These are phyloP conservation scores for Rhynchonycteris naso DNA, from an alignment of 2,797 vertebrate species.

Conservation along the genomic window DNA sequence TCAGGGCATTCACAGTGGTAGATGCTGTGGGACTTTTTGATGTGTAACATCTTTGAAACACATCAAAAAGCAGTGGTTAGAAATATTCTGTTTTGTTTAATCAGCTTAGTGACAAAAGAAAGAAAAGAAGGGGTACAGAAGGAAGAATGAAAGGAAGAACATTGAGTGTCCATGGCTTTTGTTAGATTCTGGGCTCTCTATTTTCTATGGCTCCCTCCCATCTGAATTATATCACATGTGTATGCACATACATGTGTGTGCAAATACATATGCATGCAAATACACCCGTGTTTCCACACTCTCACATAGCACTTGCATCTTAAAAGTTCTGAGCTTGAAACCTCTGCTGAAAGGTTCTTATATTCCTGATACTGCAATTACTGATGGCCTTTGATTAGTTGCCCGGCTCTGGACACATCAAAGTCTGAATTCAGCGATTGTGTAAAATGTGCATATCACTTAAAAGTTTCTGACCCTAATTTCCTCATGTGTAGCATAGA, in stretches of 20 bases:
- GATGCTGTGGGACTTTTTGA: neutral
- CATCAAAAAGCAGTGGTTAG: neutral
- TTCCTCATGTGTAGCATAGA: neutral
- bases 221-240: neutral
- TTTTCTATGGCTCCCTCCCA: neutral
- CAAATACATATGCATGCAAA: too few relatives aligned
- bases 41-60: neutral
- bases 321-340: neutral
- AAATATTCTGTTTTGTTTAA: slow-evolving; percentile 21
- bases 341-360: neutral
- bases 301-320: neutral
- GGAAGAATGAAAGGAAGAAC: neutral
- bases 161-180: neutral
- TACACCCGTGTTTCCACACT: too few relatives aligned
- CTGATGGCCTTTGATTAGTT: neutral
- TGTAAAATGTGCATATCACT: neutral
- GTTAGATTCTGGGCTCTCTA: neutral
- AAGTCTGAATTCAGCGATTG: neutral
- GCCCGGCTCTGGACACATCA: neutral
- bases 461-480: neutral
- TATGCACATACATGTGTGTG: neutral
- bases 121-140: neutral
- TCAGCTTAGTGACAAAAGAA: neutral
- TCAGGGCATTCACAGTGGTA: neutral
- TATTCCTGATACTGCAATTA: neutral